Conservation (phyloP, 1,140 invertebrate species). For the Gonatopus flavifemur region DNA sequence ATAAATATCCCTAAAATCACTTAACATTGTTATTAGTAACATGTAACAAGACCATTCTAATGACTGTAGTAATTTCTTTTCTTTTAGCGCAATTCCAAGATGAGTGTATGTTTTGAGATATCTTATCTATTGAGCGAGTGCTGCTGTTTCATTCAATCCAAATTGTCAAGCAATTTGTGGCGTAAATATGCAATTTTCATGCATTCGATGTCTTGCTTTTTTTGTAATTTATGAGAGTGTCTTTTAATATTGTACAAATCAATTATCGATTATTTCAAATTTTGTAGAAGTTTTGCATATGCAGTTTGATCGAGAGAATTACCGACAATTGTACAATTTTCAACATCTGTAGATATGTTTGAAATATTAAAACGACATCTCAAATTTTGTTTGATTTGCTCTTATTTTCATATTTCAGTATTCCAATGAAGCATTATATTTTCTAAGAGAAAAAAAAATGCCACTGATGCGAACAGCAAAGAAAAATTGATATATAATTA, state of each 20-base stretch:
- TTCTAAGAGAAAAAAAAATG: not conserved
- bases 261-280: too few species aligned
- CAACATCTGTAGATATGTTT: not conserved
- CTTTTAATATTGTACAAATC: too few species aligned
- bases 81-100: slow-evolving; percentile 3
- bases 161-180: slow-evolving; percentile 25
- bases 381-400: too few species aligned
- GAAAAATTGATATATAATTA: slow-evolving; percentile 3
- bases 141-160: slow-evolving; percentile 4
- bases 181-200: slow-evolving; percentile 23
- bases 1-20: slow-evolving; percentile 56
- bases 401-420: too few species aligned
- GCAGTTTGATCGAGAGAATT: not conserved
- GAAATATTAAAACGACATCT: not conserved
- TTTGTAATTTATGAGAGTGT: too few species aligned
- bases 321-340: not conserved
- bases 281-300: not conserved
- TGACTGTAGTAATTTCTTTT: slow-evolving; percentile 19
- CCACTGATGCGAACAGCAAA: not conserved
- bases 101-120: slow-evolving; percentile 10
- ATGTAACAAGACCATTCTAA: slow-evolving; percentile 38
- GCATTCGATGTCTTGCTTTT: too few species aligned
- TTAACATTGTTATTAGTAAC: slow-evolving; percentile 54
- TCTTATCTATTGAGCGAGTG: not conserved
- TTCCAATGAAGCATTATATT: too few species aligned